A percentile compares a stretch with the other conserved stretches of the same genome.
phyloP scores from a whole-genome alignment of 2,797 vertebrate species.

The Brachyrhaphis roseni region DNA sequence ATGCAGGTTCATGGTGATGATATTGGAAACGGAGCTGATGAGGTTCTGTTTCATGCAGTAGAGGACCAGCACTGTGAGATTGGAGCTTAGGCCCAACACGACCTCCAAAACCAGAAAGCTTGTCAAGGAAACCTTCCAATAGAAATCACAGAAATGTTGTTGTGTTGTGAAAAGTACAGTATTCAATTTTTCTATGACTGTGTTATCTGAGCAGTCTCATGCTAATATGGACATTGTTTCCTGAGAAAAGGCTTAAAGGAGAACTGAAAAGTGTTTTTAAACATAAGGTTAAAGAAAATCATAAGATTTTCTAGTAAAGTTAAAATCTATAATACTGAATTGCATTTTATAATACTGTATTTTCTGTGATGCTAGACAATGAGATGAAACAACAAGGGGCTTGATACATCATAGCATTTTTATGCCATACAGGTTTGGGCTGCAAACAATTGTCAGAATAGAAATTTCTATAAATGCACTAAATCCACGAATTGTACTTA shows the following conservation, averaged over 20 bases:
- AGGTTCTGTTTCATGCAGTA: slow-evolving; percentile 98
- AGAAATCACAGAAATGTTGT: slow-evolving; percentile 1
- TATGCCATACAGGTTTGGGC: too few species aligned
- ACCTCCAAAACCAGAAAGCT: slow-evolving; percentile 94
- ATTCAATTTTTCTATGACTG: neutral
- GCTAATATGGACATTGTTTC: neutral
- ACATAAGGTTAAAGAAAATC: neutral
- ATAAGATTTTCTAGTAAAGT: too few species aligned
- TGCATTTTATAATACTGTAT: too few species aligned
- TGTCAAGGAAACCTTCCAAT: slow-evolving; percentile 88
- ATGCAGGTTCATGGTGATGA: slow-evolving; percentile 97
- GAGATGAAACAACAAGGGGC: too few species aligned
- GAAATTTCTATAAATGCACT: too few species aligned
- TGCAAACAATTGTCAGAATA: too few species aligned
- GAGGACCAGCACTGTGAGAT: slow-evolving; percentile 93
- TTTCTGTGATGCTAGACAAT: too few species aligned
- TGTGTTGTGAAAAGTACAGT: neutral
- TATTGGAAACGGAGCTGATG: slow-evolving; percentile 96
- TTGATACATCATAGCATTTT: too few species aligned
- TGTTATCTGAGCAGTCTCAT: neutral
- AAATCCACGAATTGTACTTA: too few species aligned
- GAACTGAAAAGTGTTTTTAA: neutral
- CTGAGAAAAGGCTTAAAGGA: neutral
- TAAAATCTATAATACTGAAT: neutral
- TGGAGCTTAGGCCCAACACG: slow-evolving; percentile 93